A percentile compares a stretch with the other conserved stretches of the same genome.
phyloP scores from a whole-genome alignment of 2,888 invertebrate species.

The Nephrotoma appendiculata region DNA sequence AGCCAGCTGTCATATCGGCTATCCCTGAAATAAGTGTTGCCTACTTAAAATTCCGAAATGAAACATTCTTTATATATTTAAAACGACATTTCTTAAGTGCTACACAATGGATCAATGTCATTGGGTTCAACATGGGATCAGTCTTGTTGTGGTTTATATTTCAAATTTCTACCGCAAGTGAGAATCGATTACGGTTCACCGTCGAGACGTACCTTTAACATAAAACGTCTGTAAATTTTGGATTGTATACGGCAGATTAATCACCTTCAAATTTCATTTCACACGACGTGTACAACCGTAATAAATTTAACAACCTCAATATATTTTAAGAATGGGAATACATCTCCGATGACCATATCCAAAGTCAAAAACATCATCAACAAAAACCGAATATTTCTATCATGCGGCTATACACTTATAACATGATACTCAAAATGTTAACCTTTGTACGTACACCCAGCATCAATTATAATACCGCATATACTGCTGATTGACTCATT shows the following conservation, averaged over 20 bases:
- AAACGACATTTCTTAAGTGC: too few relatives aligned
- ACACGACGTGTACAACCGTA: background rate
- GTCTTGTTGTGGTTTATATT: too few relatives aligned
- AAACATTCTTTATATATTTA: too few relatives aligned
- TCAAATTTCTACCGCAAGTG: too few relatives aligned
- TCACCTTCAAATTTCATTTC: background rate
- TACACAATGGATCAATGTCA: too few relatives aligned
- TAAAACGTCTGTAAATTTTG: too few relatives aligned
- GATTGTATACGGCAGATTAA: background rate
- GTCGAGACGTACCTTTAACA: too few relatives aligned
- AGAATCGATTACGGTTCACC: too few relatives aligned
- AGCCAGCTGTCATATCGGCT: too few relatives aligned
- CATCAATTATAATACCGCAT: background rate
- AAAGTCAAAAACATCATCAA: background rate
- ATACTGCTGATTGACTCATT: background rate
- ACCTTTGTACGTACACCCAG: background rate
- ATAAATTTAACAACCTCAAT: background rate
- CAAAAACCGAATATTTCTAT: background rate
- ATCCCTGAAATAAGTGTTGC: too few relatives aligned
- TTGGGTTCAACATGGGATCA: too few relatives aligned
- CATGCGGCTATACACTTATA: background rate
- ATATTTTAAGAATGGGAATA: background rate
- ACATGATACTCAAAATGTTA: background rate
- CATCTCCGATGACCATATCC: background rate
- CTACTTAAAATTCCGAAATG: too few relatives aligned